These are phyloP conservation scores for Ctenopoma kingsleyae DNA, from an alignment of 2,797 vertebrate species.

Conservation along the genomic window DNA sequence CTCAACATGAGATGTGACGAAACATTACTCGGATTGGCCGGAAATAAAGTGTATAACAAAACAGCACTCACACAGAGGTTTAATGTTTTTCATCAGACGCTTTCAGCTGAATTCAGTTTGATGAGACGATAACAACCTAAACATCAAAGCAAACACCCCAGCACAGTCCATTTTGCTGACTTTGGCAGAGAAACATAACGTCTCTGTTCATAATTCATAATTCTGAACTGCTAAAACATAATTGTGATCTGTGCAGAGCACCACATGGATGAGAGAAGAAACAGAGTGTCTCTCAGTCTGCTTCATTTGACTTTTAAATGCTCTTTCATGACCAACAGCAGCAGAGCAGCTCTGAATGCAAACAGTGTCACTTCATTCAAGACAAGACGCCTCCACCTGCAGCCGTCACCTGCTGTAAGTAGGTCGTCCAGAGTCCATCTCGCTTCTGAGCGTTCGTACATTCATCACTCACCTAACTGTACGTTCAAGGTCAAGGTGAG, in stretches of 20 bases:
- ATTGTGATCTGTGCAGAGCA: too few species aligned
- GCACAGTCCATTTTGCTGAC: too few species aligned
- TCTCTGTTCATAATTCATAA: too few species aligned
- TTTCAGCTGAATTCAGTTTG: too few species aligned
- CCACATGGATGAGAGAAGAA: not conserved
- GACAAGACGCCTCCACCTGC: not conserved
- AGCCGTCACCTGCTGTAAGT: not conserved
- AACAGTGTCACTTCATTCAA: not conserved
- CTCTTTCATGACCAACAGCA: not conserved
- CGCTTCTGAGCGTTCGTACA: not conserved
- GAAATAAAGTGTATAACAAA: not conserved
- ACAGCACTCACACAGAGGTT: not conserved
- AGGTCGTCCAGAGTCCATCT: not conserved
- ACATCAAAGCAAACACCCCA: too few species aligned
- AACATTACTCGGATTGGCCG: not conserved
- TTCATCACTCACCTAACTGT: not conserved
- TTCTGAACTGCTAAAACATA: too few species aligned
- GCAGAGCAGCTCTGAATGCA: not conserved
- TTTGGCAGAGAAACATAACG: too few species aligned
- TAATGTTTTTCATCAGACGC: not conserved
- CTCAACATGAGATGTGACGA: not conserved
- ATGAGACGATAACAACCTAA: too few species aligned
- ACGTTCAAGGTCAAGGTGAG: not conserved
- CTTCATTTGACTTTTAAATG: constrained; percentile 20
- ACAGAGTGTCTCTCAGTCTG: not conserved